Conservation (phyloP, 2,888 invertebrate genomes). For the Poecilobothrus nobilitatus region DNA sequence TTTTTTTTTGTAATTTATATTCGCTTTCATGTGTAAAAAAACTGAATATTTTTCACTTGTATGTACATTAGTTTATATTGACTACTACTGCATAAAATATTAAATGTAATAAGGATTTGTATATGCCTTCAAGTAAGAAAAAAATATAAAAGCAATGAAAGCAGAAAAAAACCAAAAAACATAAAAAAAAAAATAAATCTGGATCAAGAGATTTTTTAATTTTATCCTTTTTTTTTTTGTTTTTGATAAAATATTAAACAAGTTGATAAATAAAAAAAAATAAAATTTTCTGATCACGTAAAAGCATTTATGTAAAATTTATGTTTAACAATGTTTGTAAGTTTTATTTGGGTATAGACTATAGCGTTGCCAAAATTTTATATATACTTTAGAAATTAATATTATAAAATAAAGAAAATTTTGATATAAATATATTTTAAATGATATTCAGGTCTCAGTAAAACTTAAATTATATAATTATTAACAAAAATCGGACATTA, state of each 20-base stretch:
- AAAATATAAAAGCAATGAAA: not conserved
- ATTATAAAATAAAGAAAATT: too few relatives aligned
- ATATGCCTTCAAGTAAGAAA: not conserved
- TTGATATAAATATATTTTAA: too few relatives aligned
- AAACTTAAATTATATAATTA: too few relatives aligned
- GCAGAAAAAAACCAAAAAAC: not conserved
- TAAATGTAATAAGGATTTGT: not conserved
- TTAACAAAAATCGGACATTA: too few relatives aligned
- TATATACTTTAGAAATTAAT: too few relatives aligned
- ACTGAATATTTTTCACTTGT: too few relatives aligned
- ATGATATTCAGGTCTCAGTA: too few relatives aligned
- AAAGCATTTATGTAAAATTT: constrained; percentile 15
- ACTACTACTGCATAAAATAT: not conserved
- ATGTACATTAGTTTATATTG: not conserved
- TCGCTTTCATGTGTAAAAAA: too few relatives aligned
- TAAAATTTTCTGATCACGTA: constrained; percentile 18
- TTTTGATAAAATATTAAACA: not conserved
- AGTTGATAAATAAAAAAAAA: constrained; percentile 12
- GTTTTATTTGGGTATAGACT: too few relatives aligned
- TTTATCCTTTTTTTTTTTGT: too few relatives aligned
- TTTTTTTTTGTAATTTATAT: not conserved
- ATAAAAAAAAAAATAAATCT: constrained; percentile 3
- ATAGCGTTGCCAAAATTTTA: not conserved
- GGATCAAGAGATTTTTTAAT: not conserved
- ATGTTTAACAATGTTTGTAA: not conserved